phyloP scores from a whole-genome alignment of 2,113 vertebrate genomes.

The Melierax canorus region DNA sequence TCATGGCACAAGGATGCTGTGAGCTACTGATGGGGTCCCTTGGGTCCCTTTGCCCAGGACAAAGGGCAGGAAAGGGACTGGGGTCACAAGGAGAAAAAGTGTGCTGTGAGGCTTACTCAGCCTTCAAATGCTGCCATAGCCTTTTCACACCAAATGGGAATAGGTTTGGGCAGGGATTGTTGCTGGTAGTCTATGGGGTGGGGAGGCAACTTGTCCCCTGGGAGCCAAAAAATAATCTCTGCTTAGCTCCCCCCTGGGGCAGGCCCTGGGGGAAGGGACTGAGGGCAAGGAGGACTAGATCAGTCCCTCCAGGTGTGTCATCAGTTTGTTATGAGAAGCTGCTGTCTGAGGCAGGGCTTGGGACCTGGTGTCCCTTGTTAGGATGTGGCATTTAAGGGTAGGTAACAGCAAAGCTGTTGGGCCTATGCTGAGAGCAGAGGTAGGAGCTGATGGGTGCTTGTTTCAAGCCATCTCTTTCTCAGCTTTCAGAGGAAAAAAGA shows the following conservation, averaged over 20 bases:
- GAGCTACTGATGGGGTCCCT: not conserved
- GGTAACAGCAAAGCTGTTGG: not conserved
- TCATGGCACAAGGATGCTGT: not conserved
- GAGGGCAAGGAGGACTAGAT: not conserved
- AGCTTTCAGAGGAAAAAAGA: not conserved
- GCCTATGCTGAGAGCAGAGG: not conserved
- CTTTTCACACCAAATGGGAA: not conserved
- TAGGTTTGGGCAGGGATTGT: not conserved
- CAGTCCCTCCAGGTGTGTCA: not conserved
- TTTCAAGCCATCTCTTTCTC: not conserved
- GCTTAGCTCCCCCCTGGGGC: not conserved
- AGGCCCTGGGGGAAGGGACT: not conserved
- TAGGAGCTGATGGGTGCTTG: not conserved
- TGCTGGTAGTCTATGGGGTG: not conserved
- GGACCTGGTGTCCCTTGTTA: not conserved
- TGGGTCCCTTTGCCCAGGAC: not conserved
- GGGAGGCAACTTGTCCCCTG: not conserved
- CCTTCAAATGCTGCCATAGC: accelerated
- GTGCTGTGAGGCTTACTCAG: not conserved
- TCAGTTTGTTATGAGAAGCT: not conserved
- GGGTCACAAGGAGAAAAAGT: not conserved
- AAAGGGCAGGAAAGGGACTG: not conserved
- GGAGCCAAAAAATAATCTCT: not conserved
- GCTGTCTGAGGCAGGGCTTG: not conserved
- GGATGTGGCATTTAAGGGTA: not conserved